These are phyloP conservation scores for Cassiopea xamachana DNA, from an alignment of 30 jellyfish, hydroid and myxozoan genomes.

Conservation along the genomic window DNA sequence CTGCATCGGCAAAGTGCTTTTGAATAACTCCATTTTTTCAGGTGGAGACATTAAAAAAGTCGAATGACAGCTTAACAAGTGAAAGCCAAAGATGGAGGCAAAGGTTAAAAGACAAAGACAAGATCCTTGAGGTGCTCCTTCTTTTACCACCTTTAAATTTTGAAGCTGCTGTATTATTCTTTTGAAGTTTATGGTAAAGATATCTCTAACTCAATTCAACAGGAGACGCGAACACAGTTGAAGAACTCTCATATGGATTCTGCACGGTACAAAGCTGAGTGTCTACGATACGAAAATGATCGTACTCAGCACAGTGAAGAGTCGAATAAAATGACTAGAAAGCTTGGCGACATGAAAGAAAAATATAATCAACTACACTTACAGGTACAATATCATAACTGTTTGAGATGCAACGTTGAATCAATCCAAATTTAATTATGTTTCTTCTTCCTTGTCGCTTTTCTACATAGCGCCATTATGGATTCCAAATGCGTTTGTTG, in stretches of 20 bases:
- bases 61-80: slow-evolving; percentile 13
- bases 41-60: slow-evolving; percentile 44
- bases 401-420: too few species aligned
- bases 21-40: neutral
- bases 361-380: slow-evolving; percentile 27
- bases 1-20: neutral
- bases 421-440: too few species aligned
- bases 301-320: slow-evolving; percentile 40
- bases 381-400: slow-evolving; percentile 36
- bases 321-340: slow-evolving; percentile 14
- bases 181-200: neutral
- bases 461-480: too few species aligned
- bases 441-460: too few species aligned
- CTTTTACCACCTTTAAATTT: neutral
- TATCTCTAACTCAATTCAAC: neutral
- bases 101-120: slow-evolving; percentile 39
- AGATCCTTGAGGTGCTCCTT: slow-evolving; percentile 55
- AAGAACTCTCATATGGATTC: slow-evolving; percentile 63
- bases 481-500: too few species aligned
- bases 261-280: slow-evolving; percentile 69
- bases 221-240: slow-evolving; percentile 72
- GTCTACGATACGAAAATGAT: slow-evolving; percentile 62
- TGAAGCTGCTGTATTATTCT: neutral
- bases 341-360: slow-evolving; percentile 56
- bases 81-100: slow-evolving; percentile 51